These are phyloP conservation scores for Cercocebus atys DNA, from an alignment of 2,113 vertebrate species.

Conservation along the genomic window DNA sequence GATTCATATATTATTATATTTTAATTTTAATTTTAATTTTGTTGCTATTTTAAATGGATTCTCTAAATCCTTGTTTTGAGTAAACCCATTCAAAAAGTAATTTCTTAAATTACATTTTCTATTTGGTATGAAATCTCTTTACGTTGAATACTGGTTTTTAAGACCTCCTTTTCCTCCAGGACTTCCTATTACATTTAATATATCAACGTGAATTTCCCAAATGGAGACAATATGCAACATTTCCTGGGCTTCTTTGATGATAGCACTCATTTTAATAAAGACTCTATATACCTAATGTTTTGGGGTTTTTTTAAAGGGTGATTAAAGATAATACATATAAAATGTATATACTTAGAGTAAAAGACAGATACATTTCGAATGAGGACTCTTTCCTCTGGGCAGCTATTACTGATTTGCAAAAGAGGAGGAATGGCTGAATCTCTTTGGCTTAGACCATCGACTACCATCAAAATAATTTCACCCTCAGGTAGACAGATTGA, in stretches of 20 bases:
- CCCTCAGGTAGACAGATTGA: neutral
- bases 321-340: neutral
- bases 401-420: neutral
- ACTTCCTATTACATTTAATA: neutral
- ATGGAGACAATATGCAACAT: neutral
- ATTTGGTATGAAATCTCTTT: neutral
- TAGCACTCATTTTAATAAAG: neutral
- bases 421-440: neutral
- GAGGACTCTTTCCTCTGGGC: neutral
- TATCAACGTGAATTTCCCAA: neutral
- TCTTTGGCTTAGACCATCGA: neutral
- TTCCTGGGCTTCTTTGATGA: neutral
- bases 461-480: neutral
- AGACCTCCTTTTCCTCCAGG: neutral
- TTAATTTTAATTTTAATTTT: neutral
- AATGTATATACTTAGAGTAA: neutral
- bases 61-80: neutral
- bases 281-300: neutral
- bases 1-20: neutral
- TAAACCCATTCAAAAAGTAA: too few species aligned
- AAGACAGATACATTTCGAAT: neutral
- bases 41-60: neutral
- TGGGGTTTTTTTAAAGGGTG: neutral
- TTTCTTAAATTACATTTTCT: neutral
- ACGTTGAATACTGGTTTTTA: neutral